Percentiles rank a stretch among this genome's conserved stretches.
phyloP scores from a whole-genome alignment of 2,113 vertebrate species.

The Corythornis madagascariensis region DNA sequence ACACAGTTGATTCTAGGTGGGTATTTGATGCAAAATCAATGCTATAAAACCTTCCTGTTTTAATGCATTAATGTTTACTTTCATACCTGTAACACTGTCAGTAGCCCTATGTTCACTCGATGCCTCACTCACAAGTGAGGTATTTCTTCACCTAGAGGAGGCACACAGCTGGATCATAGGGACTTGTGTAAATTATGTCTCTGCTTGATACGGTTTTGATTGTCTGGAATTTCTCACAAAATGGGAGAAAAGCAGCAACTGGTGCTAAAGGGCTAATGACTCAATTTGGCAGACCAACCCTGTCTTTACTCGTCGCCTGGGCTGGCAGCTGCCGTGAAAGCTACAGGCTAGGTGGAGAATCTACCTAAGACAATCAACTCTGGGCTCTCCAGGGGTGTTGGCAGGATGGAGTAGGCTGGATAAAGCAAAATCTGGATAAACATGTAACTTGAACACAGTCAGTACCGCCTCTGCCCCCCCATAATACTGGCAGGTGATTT shows the following conservation, averaged over 20 bases:
- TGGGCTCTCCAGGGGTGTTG: not conserved
- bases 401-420: not conserved
- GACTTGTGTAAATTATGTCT: not conserved
- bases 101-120: not conserved
- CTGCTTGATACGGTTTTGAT: not conserved
- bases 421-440: not conserved
- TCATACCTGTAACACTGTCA: fast-evolving
- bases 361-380: fast-evolving
- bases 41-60: not conserved
- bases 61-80: not conserved
- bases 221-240: not conserved
- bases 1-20: not conserved
- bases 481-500: not conserved
- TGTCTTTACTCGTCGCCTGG: not conserved
- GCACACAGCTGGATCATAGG: not conserved
- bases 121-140: not conserved
- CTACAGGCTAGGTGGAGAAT: not conserved
- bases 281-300: not conserved
- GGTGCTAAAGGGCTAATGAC: not conserved
- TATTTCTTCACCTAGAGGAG: not conserved
- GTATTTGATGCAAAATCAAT: not conserved
- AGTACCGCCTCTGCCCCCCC: not conserved
- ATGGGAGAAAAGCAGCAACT: not conserved
- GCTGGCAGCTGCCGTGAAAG: not conserved
- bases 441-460: fast-evolving